Base-by-base conservation (phyloP, 1,140 invertebrate genomes). In the Nixonia krombeini region DNA sequence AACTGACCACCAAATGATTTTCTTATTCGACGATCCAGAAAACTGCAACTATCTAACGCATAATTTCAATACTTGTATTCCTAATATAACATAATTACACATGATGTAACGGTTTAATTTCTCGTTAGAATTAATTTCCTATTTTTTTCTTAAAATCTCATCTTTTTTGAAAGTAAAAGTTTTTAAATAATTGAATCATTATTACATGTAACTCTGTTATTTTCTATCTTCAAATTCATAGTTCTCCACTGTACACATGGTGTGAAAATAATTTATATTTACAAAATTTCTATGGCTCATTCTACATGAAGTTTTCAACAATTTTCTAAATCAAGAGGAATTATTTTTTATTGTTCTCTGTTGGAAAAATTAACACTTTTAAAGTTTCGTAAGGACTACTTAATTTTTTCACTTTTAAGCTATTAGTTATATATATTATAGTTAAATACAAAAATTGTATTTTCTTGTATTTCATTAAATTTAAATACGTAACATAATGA, bases 261-360 rank as follows among this genome's bases (percentile, higher is more conserved):
- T 78, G 73, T 57, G 73, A 80, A 80, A 80, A 81, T 77, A 81
- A 80, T 79, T 79, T 79, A 78, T 80, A 79, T 80, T 53, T 79
- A 78, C 75, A 78, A 49, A 17, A 23, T 9, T 21, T 17, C 18
- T 15, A 38, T 50, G 7, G 1, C 7, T 31, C 31, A 25, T 25
- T n/a, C n/a, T n/a, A n/a, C n/a, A n/a, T n/a, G n/a, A n/a, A n/a
- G n/a, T n/a, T n/a, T n/a, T n/a, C n/a, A n/a, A n/a, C n/a, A n/a
- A n/a, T n/a, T n/a, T n/a, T n/a, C n/a, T n/a, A n/a, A n/a, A n/a
- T n/a, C n/a, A n/a, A n/a, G n/a, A n/a, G n/a, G n/a, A n/a, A n/a
- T n/a, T n/a, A n/a, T n/a, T n/a, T n/a, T n/a, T n/a, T n/a, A n/a
- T n/a, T n/a, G n/a, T n/a, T n/a, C n/a, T n/a, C n/a, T n/a, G n/a